phyloP scores from a whole-genome alignment of 1,140 invertebrate genomes.

The Leptinotarsa lineolata region DNA sequence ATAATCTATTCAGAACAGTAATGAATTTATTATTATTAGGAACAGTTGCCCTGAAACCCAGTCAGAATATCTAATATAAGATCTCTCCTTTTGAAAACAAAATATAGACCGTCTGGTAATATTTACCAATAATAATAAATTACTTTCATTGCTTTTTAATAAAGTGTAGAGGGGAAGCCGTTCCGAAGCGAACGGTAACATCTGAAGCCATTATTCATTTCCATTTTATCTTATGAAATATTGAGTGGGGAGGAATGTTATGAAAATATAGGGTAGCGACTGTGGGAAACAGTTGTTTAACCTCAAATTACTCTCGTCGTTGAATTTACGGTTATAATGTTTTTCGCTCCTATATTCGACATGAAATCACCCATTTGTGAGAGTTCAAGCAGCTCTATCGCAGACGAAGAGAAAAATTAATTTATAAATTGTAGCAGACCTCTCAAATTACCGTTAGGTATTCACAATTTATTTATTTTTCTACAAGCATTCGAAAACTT shows the following conservation, averaged over 20 bases:
- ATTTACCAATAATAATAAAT: slow-evolving; percentile 35
- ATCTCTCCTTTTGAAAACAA: background rate
- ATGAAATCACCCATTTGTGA: background rate
- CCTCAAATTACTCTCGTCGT: slow-evolving; percentile 33
- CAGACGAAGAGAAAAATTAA: too few species aligned
- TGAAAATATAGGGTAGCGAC: slow-evolving; percentile 36
- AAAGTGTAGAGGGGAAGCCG: slow-evolving; percentile 25
- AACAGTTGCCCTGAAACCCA: background rate
- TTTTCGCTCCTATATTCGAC: slow-evolving; percentile 5
- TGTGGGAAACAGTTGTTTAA: slow-evolving; percentile 36
- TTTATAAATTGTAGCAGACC: too few species aligned
- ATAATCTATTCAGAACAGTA: background rate
- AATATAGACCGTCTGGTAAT: background rate
- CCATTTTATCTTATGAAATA: slow-evolving; percentile 40
- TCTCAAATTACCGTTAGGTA: too few species aligned
- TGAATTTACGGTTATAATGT: slow-evolving; percentile 31
- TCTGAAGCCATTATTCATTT: slow-evolving; percentile 37
- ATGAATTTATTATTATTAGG: background rate
- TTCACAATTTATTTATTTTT: too few species aligned
- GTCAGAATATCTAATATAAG: background rate
- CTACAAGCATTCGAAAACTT: too few species aligned
- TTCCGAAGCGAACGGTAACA: slow-evolving; percentile 22
- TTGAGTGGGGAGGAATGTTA: slow-evolving; percentile 36
- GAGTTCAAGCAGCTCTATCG: background rate
- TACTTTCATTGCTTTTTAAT: slow-evolving; percentile 37